Conservation (phyloP, 2,797 vertebrate genomes). For the Eutrigla gurnardus region DNA sequence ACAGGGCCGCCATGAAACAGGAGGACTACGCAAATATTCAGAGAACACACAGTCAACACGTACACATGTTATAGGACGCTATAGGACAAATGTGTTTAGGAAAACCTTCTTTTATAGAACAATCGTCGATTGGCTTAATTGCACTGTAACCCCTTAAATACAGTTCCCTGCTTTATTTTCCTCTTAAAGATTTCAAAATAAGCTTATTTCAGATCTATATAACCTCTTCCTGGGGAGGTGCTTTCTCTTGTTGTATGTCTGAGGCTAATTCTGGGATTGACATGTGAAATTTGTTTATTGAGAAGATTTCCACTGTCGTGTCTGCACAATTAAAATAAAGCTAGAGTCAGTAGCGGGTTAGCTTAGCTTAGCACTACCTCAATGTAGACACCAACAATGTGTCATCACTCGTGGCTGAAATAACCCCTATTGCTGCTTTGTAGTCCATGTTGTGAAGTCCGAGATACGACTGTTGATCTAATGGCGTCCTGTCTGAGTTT, state of each 20-base stretch:
- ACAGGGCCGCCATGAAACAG: slow-evolving; percentile 12
- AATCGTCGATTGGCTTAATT: background rate
- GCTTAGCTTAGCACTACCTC: background rate
- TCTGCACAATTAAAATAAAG: background rate
- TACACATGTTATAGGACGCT: too few relatives aligned
- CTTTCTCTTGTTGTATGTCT: too few relatives aligned
- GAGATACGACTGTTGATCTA: too few relatives aligned
- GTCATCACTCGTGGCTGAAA: too few relatives aligned
- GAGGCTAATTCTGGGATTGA: too few relatives aligned
- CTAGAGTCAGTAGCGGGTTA: background rate
- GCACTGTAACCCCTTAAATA: background rate
- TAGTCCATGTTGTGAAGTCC: too few relatives aligned
- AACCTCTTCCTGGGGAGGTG: too few relatives aligned
- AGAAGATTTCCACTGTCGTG: background rate
- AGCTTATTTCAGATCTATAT: too few relatives aligned
- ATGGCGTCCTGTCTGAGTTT: too few relatives aligned
- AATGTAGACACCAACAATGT: too few relatives aligned
- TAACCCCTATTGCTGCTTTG: too few relatives aligned
- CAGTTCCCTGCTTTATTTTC: background rate
- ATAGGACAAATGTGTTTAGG: background rate
- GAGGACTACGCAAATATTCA: slow-evolving; percentile 8
- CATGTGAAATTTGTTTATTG: background rate
- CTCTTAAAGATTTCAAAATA: too few relatives aligned
- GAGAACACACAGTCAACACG: background rate
- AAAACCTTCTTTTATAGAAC: background rate